A percentile compares a stretch with the other conserved stretches of the same genome.
phyloP scores from a whole-genome alignment of 64 coral and sea anemone genomes.

The Stylophora pistillata region DNA sequence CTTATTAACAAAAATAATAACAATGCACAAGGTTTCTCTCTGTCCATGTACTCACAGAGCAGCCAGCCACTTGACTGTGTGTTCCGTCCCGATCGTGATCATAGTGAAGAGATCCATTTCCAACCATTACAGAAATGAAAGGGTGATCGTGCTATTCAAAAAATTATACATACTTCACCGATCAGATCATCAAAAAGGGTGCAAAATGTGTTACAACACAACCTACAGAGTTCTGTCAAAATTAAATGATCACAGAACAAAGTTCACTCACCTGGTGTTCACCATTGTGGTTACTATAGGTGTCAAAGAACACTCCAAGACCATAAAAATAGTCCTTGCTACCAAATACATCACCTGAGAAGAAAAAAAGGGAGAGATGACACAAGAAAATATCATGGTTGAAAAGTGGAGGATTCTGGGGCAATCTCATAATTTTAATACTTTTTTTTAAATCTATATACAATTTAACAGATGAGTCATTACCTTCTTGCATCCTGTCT shows the following conservation, averaged over 20 bases:
- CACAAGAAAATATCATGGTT: neutral
- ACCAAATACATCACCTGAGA: slow-evolving; percentile 83
- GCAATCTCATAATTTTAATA: too few relatives aligned
- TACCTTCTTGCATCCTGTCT: slow-evolving; percentile 81
- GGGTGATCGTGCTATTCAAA: slow-evolving; percentile 87
- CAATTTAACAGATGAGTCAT: neutral
- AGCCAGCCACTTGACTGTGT: slow-evolving; percentile 85
- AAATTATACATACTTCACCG: neutral
- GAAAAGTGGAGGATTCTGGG: neutral
- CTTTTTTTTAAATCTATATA: too few relatives aligned
- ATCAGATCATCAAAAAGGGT: neutral
- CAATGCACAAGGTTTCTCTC: neutral
- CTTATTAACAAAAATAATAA: neutral
- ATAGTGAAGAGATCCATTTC: slow-evolving; percentile 77
- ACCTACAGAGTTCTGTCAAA: too few relatives aligned
- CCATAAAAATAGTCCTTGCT: slow-evolving; percentile 87
- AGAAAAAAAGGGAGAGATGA: neutral
- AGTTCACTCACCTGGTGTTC: slow-evolving; percentile 78
- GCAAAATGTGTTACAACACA: neutral
- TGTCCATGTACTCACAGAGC: slow-evolving; percentile 66
- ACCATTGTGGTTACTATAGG: slow-evolving; percentile 94
- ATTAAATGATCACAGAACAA: neutral
- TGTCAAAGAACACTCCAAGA: slow-evolving; percentile 94
- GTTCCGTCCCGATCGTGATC: slow-evolving; percentile 97
- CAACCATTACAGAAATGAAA: slow-evolving; percentile 90